These are phyloP conservation scores for Archilochus colubris DNA, from an alignment of 2,113 vertebrate genomes.

Conservation along the genomic window DNA sequence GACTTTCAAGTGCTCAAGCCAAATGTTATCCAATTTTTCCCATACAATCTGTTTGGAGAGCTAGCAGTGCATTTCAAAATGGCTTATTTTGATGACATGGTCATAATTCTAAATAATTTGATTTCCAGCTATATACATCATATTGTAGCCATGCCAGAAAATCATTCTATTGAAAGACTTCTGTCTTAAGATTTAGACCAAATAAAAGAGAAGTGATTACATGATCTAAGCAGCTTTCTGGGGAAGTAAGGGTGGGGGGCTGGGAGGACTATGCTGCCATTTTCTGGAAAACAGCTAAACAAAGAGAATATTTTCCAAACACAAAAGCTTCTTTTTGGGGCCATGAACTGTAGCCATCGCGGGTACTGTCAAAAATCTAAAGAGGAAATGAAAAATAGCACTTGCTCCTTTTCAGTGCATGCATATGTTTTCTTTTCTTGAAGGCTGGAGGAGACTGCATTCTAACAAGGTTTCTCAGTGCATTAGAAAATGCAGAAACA, in stretches of 20 bases:
- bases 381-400: conserved; percentile 43
- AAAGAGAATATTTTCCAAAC: conserved; percentile 60
- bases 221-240: conserved; percentile 4
- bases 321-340: conserved; percentile 16
- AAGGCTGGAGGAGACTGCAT: not conserved
- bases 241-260: not conserved
- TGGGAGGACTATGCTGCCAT: not conserved
- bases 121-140: conserved; percentile 69
- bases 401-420: not conserved
- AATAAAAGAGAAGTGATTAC: conserved; percentile 36
- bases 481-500: conserved; percentile 50
- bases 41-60: conserved; percentile 50
- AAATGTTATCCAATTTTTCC: conserved; percentile 66
- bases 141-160: conserved; percentile 34
- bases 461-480: not conserved
- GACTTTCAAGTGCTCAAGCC: conserved; percentile 33
- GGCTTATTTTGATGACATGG: conserved; percentile 67
- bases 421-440: not conserved
- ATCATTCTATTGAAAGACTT: conserved; percentile 45
- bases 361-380: not conserved
- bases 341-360: not conserved
- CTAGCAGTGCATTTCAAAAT: conserved; percentile 65
- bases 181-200: conserved; percentile 36
- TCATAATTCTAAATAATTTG: conserved; percentile 74
- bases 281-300: conserved; percentile 41